Evolutionary conservation across 2,797 vertebrate species (phyloP).

Genomic region (Epinephelus awoara): DNA sequence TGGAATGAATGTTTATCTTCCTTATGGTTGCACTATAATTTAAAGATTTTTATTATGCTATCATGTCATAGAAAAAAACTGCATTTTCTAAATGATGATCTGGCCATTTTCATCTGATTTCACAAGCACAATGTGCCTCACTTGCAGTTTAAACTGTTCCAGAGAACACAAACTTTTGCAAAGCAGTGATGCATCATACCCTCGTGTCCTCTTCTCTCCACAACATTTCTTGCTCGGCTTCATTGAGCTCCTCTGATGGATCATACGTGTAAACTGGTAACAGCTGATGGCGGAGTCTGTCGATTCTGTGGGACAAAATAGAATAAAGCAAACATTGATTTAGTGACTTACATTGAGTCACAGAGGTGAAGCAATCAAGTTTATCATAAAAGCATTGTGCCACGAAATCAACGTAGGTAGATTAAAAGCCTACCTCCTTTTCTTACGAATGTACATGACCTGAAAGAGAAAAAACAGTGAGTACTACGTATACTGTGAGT

Average conservation of each 20-base stretch:
- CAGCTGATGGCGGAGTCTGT: constrained; percentile 94
- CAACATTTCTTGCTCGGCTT: constrained; percentile 93
- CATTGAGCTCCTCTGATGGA: constrained; percentile 93
- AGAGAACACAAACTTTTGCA: not conserved
- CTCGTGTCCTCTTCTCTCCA: constrained; percentile 90
- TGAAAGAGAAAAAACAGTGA: constrained; percentile 68
- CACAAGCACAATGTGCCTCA: not conserved
- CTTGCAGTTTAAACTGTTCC: not conserved
- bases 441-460: constrained; percentile 86
- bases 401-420: not conserved
- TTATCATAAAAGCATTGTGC: not conserved
- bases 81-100: not conserved
- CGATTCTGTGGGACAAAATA: constrained; percentile 83
- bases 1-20: not conserved
- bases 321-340: not conserved
- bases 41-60: not conserved
- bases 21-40: not conserved
- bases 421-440: constrained; percentile 76
- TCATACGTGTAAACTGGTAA: constrained; percentile 96
- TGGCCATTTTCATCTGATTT: constrained; percentile 7
- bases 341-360: not conserved
- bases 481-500: not conserved
- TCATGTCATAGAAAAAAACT: not conserved
- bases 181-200: constrained; percentile 77
- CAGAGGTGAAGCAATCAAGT: not conserved